Evolutionary conservation across 2,797 vertebrate species (phyloP).

Genomic region (Oreochromis grahami): DNA sequence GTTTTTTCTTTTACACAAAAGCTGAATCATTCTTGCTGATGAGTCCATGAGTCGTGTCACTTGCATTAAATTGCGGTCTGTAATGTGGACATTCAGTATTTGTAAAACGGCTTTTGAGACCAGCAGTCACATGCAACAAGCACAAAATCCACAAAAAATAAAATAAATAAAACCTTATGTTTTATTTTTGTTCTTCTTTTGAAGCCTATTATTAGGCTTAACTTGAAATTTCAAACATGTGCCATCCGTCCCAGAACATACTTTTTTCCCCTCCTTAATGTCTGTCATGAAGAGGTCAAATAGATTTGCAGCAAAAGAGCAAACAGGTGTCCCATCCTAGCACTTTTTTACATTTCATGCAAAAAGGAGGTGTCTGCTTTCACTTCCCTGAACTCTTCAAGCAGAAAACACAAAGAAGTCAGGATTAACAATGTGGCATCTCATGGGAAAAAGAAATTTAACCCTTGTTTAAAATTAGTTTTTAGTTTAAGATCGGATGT

Average conservation of each 20-base stretch:
- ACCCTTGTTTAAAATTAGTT: background rate
- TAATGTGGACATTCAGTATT: background rate
- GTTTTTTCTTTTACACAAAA: background rate
- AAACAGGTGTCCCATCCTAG: background rate
- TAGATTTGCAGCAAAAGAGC: background rate
- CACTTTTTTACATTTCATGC: background rate
- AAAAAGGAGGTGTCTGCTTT: background rate
- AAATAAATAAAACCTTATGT: background rate
- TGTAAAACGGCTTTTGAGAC: background rate
- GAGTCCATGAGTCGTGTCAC: background rate
- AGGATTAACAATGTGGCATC: background rate
- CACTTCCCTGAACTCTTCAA: background rate
- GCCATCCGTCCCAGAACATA: background rate
- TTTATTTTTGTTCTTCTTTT: background rate
- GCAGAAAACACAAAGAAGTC: background rate
- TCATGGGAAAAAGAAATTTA: background rate
- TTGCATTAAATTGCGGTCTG: background rate
- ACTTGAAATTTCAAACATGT: background rate
- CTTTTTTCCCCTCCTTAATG: background rate
- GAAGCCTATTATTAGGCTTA: background rate
- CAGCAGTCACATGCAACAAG: background rate
- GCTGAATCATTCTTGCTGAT: background rate
- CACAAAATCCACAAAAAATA: background rate
- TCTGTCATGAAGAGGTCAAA: background rate
- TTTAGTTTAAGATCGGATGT: background rate